Evolutionary conservation across 2,888 invertebrate genomes (phyloP).

Genomic region (Autographa gamma): DNA sequence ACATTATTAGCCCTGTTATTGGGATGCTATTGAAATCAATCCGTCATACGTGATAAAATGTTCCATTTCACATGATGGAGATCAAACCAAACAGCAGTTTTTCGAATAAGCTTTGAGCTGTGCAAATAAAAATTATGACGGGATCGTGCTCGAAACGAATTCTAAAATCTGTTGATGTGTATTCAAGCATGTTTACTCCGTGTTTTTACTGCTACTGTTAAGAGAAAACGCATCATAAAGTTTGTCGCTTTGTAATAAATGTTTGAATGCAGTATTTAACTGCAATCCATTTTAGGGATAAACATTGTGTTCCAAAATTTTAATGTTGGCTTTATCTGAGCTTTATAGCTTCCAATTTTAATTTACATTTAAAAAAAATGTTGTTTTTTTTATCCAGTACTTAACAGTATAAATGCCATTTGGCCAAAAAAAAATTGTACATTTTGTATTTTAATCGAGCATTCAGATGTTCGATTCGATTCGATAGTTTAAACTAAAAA

Average conservation of each 20-base stretch:
- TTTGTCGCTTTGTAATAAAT: background rate
- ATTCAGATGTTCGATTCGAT: no score
- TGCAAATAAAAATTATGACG: constrained; percentile 9
- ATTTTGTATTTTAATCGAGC: background rate
- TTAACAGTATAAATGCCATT: no score
- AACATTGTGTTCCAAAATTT: background rate
- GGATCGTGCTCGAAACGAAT: constrained; percentile 7
- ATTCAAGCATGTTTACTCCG: constrained; percentile 29
- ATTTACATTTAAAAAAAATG: no score
- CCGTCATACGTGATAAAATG: background rate
- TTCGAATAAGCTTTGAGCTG: constrained; percentile 5
- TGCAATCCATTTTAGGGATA: background rate
- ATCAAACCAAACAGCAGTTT: constrained; percentile 5
- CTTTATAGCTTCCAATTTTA: no score
- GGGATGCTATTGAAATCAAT: background rate
- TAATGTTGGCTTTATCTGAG: no score
- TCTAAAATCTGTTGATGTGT: constrained; percentile 5
- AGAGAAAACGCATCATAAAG: constrained; percentile 54
- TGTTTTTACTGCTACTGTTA: constrained; percentile 33
- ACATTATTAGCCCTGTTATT: no score
- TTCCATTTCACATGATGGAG: background rate
- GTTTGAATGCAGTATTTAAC: background rate
- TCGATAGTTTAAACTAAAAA: background rate
- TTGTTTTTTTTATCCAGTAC: no score
- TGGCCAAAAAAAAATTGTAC: background rate